Evolutionary conservation across 2,797 vertebrate genomes (phyloP).

Genomic region (Toxotes lorentzi): DNA sequence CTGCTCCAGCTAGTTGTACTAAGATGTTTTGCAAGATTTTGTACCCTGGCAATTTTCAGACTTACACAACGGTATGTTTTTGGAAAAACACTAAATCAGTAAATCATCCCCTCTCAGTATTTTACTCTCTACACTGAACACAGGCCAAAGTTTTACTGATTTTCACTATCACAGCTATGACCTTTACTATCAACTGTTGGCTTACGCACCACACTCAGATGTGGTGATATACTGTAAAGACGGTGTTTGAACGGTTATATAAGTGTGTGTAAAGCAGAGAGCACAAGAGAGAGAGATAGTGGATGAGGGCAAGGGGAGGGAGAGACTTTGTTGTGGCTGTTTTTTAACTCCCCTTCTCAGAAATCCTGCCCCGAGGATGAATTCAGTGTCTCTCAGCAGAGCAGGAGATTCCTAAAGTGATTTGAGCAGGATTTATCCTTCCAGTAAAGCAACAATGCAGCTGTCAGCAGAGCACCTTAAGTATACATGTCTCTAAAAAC

Average conservation of each 20-base stretch:
- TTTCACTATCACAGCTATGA: constrained; percentile 10
- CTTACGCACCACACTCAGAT: neutral
- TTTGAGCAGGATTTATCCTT: constrained; percentile 55
- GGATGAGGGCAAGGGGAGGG: neutral
- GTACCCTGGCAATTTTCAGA: neutral
- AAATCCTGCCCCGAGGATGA: constrained; percentile 68
- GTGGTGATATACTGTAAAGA: constrained; percentile 17
- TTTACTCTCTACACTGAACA: neutral
- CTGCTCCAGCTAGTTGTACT: constrained; percentile 11
- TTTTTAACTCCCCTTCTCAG: constrained; percentile 74
- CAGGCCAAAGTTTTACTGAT: constrained; percentile 5
- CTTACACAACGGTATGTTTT: constrained; percentile 24
- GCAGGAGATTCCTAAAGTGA: constrained; percentile 55
- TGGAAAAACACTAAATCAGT: constrained; percentile 23
- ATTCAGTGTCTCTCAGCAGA: constrained; percentile 42
- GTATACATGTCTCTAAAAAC: neutral
- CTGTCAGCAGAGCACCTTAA: constrained; percentile 38
- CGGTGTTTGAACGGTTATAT: constrained; percentile 18
- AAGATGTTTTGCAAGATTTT: constrained; percentile 28
- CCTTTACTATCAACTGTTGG: neutral
- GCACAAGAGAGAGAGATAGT: constrained; percentile 30
- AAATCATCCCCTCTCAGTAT: constrained; percentile 7
- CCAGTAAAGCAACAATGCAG: constrained; percentile 51
- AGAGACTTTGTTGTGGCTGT: constrained; percentile 57
- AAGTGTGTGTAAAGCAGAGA: constrained; percentile 22